Base-by-base conservation (phyloP, 92 coral and sea anemone species). In the Porites rus region DNA sequence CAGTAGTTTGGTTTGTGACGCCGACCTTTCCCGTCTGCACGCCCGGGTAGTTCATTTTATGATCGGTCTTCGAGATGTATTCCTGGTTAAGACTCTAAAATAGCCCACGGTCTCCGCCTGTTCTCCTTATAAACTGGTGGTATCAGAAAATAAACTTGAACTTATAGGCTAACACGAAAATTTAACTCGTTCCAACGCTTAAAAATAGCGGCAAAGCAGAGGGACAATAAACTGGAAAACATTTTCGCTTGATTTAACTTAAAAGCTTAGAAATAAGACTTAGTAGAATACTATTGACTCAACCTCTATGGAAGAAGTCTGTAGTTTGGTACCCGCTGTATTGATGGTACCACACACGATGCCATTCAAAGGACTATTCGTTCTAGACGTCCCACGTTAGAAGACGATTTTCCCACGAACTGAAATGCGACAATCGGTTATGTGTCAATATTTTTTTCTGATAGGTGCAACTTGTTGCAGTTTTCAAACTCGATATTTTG, bases 331-430 rank as follows among this genome's bases (percentile, higher is more conserved):
- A 62, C 66, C 66, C 8, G 66, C 66, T 38, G 46, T 38, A 62
- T 62, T 50, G n/a, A 14, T 13, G 12, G 19, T 38, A 38, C 46
- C 0, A 38, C 46, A 38, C 46, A 38, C 46, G 46, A 38, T 38
- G 46, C 46, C 46, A 4, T 38, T 38, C 46, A 38, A 38, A 38
- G 46, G 2, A 38, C 46, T 38, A 38, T 38, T 38, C 46, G 6
- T 38, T 38, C 46, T 38, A 51, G 58, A 38, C 6, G 10, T 72
- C 50, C 50, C 76, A 54, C 31, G 24, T 56, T 2, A 17, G 77
- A 69, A 24, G 43, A 16, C 16, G 70, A 70, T 25, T 69, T 70
- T 25, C 86, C 59, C 70, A 16, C 85, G n/a, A 81, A 14, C 52
- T 31, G 14, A 59, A 50, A 58, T 24, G 70, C 58, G 24, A 56